Evolutionary conservation across 2,888 invertebrate genomes (phyloP).

Genomic region (Ophion obscuratus): DNA sequence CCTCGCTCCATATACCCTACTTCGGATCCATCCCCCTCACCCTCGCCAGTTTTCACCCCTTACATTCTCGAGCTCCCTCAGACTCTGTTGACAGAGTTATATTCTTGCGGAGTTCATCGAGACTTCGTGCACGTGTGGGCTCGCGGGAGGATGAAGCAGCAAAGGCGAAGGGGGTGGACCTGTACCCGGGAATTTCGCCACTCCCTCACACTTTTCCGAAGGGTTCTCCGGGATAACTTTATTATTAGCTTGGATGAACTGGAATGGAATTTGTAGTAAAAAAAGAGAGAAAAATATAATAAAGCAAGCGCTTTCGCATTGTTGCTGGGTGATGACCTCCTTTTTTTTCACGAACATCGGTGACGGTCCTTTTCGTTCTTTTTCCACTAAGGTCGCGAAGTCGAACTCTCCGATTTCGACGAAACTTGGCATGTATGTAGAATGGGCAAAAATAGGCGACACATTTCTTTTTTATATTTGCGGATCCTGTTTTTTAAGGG

Average conservation of each 20-base stretch:
- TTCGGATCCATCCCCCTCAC: slow-evolving; percentile 32
- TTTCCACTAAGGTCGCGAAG: neutral
- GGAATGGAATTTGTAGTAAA: slow-evolving; percentile 57
- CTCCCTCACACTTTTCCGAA: slow-evolving; percentile 55
- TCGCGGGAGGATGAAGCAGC: slow-evolving; percentile 13
- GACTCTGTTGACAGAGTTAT: slow-evolving; percentile 74
- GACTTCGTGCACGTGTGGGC: slow-evolving; percentile 62
- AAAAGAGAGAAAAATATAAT: slow-evolving; percentile 31
- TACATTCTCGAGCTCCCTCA: slow-evolving; percentile 45
- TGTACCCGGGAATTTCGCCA: slow-evolving; percentile 21
- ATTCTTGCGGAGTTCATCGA: slow-evolving; percentile 70
- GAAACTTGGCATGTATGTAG: too few species aligned
- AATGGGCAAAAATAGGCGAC: too few species aligned
- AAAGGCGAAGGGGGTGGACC: slow-evolving; percentile 21
- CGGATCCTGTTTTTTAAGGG: too few species aligned
- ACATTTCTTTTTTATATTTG: too few species aligned
- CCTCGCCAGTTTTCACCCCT: slow-evolving; percentile 14
- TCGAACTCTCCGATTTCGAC: too few species aligned
- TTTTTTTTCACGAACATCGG: neutral
- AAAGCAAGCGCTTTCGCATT: slow-evolving; percentile 47
- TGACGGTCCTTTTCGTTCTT: neutral
- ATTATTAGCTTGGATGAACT: slow-evolving; percentile 65
- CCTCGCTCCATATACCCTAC: slow-evolving; percentile 20
- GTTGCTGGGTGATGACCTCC: slow-evolving; percentile 14
- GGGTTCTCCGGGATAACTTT: slow-evolving; percentile 60